Evolutionary conservation across 1,140 invertebrate genomes (phyloP).

Genomic region (Megathymus violae): DNA sequence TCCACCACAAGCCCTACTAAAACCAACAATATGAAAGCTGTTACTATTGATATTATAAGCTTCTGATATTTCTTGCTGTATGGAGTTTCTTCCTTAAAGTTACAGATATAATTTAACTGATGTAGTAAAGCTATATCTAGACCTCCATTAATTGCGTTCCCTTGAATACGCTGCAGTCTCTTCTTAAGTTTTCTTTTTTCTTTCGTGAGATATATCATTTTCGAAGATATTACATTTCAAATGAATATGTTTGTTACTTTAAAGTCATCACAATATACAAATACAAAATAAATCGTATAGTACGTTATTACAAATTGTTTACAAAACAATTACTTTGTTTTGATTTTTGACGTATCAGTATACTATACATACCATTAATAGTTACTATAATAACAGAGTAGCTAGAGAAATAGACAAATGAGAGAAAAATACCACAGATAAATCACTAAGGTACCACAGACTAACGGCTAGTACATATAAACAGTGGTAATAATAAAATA

Average conservation of each 20-base stretch:
- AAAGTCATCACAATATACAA: no score
- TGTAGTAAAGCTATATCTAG: conserved; percentile 47
- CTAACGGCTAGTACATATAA: no score
- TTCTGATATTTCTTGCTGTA: conserved; percentile 40
- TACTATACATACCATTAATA: no score
- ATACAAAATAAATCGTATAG: no score
- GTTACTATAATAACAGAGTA: no score
- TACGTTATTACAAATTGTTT: no score
- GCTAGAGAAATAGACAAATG: no score
- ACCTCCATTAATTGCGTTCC: conserved; percentile 56
- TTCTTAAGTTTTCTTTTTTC: conserved; percentile 47
- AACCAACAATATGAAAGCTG: conserved; percentile 52
- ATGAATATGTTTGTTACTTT: background rate
- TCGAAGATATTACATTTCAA: conserved; percentile 23
- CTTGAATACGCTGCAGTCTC: conserved; percentile 56
- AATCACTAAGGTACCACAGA: no score
- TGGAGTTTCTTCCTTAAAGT: conserved; percentile 44
- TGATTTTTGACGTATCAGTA: no score
- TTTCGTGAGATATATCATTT: conserved; percentile 51
- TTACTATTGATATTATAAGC: conserved; percentile 43
- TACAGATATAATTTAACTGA: conserved; percentile 57
- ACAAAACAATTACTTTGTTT: no score
- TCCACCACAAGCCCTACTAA: conserved; percentile 50
- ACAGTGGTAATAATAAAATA: no score
- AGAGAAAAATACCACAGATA: no score